A percentile compares a stretch with the other conserved stretches of the same genome.
These are phyloP conservation scores for Salticus scenicus DNA, from an alignment of 2,888 invertebrate genomes.

Conservation along the genomic window DNA sequence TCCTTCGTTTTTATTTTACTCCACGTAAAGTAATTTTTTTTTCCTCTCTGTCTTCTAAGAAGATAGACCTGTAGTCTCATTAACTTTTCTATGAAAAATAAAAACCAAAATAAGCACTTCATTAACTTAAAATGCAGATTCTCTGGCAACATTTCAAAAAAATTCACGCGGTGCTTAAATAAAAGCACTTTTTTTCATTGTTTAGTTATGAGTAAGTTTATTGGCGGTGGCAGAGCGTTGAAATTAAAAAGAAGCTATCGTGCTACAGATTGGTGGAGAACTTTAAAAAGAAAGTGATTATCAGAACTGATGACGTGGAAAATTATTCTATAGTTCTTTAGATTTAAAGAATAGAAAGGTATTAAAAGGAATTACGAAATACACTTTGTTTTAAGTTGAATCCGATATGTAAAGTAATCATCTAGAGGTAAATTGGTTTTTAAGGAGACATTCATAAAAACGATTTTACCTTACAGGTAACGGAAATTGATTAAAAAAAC, in stretches of 20 bases:
- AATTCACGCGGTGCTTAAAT: no score
- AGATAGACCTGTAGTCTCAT: not conserved
- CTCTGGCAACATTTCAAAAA: not conserved
- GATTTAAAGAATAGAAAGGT: no score
- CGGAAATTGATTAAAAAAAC: no score
- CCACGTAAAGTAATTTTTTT: no score
- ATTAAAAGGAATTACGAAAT: no score
- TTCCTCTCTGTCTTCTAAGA: not conserved
- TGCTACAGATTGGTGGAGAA: not conserved
- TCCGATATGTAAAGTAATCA: no score
- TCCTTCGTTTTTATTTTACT: not conserved
- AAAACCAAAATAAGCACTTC: not conserved
- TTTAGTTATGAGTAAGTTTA: not conserved
- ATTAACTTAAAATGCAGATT: not conserved
- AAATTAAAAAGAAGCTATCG: not conserved
- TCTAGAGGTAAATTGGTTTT: no score
- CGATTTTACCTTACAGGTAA: no score
- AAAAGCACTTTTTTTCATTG: no score
- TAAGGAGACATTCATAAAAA: no score
- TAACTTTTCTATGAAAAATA: not conserved
- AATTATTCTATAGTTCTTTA: not conserved
- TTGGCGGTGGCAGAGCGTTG: not conserved
- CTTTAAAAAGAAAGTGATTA: not conserved
- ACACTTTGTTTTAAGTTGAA: no score
- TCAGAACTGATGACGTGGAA: not conserved